Percentiles rank a stretch among this genome's conserved stretches.
Conservation (phyloP, 2,113 vertebrate genomes). For the Euleptes europaea region DNA sequence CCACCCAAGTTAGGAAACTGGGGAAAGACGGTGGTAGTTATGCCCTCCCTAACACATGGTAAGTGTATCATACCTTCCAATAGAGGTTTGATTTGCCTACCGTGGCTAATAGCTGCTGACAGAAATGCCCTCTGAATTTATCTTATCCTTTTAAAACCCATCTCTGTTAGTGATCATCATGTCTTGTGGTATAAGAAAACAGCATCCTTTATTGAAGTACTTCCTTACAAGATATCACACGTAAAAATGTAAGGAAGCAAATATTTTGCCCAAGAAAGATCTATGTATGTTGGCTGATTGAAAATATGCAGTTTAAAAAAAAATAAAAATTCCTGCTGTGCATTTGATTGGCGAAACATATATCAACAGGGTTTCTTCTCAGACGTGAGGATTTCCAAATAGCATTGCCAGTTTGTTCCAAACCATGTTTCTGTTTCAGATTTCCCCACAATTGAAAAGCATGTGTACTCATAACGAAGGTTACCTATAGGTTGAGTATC, state of each 20-base stretch:
- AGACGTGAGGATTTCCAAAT: neutral
- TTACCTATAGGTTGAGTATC: too few relatives aligned
- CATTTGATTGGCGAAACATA: neutral
- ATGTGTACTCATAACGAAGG: neutral
- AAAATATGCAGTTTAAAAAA: too few relatives aligned
- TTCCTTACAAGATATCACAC: neutral
- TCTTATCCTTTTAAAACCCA: neutral
- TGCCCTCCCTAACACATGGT: neutral
- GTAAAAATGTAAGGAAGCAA: neutral
- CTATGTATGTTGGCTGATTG: neutral
- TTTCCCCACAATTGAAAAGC: neutral
- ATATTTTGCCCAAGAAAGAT: neutral
- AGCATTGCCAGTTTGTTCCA: neutral
- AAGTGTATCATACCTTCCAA: neutral
- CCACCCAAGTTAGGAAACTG: neutral
- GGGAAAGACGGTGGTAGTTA: neutral
- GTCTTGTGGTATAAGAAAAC: neutral
- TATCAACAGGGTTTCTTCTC: neutral
- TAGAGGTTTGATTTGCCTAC: neutral
- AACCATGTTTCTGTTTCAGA: neutral
- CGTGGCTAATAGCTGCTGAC: neutral
- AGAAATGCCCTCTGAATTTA: neutral
- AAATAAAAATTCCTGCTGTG: neutral
- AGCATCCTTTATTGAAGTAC: neutral
- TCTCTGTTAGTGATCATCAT: neutral